Evolutionary conservation across 2,888 invertebrate genomes (phyloP).

Genomic region (Molanna angustata): DNA sequence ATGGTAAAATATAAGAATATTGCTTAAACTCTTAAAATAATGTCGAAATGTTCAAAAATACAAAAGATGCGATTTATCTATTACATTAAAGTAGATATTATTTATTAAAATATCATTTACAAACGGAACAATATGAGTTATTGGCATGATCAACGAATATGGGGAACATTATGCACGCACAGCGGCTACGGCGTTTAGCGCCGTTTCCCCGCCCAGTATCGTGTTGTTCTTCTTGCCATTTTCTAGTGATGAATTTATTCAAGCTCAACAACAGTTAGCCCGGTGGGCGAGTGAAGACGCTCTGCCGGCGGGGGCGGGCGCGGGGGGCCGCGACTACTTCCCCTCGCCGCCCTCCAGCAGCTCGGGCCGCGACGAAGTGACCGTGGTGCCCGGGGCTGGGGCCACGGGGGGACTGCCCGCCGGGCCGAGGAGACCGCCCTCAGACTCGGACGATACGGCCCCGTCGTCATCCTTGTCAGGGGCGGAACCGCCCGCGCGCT

Average conservation of each 20-base stretch:
- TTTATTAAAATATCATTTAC: too few relatives aligned
- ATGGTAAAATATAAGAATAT: too few relatives aligned
- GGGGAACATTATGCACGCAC: conserved; percentile 16
- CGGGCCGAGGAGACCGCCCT: conserved; percentile 44
- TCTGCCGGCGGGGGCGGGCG: conserved; percentile 55
- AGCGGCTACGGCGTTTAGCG: conserved; percentile 16
- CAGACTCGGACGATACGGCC: conserved; percentile 42
- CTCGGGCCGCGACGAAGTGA: conserved; percentile 47
- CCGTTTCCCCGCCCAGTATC: conserved; percentile 36
- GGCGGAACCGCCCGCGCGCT: conserved; percentile 52
- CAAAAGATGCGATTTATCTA: too few relatives aligned
- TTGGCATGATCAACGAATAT: too few relatives aligned
- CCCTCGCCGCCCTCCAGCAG: conserved; percentile 40
- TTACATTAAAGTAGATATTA: background rate
- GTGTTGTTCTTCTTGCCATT: conserved; percentile 76
- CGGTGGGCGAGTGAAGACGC: conserved; percentile 91
- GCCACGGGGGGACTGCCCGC: conserved; percentile 41
- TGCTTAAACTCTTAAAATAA: too few relatives aligned
- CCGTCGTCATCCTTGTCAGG: conserved; percentile 41
- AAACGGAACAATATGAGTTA: too few relatives aligned
- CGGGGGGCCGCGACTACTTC: conserved; percentile 57
- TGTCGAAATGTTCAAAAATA: too few relatives aligned
- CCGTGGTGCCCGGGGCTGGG: conserved; percentile 37
- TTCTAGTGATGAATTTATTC: conserved; percentile 97
- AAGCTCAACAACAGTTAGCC: conserved; percentile 95